Percentiles rank a stretch among this genome's conserved stretches.
These are phyloP conservation scores for Micrastur ruficollis DNA, from an alignment of 2,797 vertebrate species.

Conservation along the genomic window DNA sequence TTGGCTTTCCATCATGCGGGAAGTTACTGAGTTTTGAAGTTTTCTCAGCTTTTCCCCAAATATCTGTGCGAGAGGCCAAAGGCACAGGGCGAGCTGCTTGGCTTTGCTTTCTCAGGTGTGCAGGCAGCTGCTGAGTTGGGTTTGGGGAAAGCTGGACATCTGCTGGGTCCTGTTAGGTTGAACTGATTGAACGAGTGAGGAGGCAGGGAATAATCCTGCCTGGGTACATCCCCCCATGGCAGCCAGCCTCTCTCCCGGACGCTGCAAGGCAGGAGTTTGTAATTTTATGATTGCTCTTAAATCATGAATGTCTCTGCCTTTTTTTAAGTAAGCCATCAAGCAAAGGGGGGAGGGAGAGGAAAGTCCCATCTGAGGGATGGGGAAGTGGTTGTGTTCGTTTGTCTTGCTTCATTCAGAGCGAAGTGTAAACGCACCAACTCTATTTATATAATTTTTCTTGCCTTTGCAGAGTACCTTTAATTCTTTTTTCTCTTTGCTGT, in stretches of 20 bases:
- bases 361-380: background rate
- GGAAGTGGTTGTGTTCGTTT: background rate
- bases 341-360: background rate
- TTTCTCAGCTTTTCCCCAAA: background rate
- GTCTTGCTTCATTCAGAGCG: background rate
- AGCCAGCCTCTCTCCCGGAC: background rate
- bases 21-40: background rate
- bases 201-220: background rate
- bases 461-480: background rate
- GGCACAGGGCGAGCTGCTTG: background rate
- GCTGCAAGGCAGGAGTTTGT: background rate
- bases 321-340: background rate
- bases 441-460: background rate
- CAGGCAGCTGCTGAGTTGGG: rapidly evolving
- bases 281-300: background rate
- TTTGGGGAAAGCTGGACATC: background rate
- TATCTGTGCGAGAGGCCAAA: background rate
- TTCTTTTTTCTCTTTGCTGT: background rate
- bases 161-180: background rate
- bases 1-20: background rate
- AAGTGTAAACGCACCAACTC: background rate
- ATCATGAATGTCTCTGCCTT: background rate
- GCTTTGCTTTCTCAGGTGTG: background rate
- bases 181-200: background rate
- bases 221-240: rapidly evolving